phyloP scores from a whole-genome alignment of 1,140 invertebrate species.

The Leptinotarsa undecemlineata region DNA sequence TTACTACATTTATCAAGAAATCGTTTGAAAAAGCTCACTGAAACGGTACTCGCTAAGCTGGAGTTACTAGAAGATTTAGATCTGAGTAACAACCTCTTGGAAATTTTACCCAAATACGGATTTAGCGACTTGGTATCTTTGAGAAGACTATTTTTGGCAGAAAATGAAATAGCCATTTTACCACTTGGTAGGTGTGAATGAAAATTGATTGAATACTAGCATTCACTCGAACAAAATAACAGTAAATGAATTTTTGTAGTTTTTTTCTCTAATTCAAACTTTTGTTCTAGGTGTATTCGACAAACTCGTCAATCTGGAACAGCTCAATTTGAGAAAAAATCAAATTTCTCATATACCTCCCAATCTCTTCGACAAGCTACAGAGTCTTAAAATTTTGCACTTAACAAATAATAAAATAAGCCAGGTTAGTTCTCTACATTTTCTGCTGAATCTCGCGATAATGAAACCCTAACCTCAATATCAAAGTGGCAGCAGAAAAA shows the following conservation, averaged over 20 bases:
- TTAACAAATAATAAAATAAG: slow-evolving; percentile 53
- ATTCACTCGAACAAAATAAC: background rate
- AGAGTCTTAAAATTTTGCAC: slow-evolving; percentile 56
- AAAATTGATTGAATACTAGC: background rate
- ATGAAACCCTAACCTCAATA: too few relatives aligned
- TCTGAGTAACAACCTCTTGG: slow-evolving; percentile 59
- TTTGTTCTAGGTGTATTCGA: slow-evolving; percentile 55
- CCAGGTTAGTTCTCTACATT: slow-evolving; percentile 17
- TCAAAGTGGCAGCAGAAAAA: too few relatives aligned
- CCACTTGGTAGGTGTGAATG: slow-evolving; percentile 37
- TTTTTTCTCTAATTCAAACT: too few relatives aligned
- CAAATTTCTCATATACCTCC: slow-evolving; percentile 55
- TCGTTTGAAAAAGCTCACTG: slow-evolving; percentile 53
- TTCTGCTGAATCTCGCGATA: too few relatives aligned
- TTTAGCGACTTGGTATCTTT: slow-evolving; percentile 62
- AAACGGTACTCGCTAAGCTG: slow-evolving; percentile 53
- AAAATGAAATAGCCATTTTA: slow-evolving; percentile 58
- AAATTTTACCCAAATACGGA: slow-evolving; percentile 59
- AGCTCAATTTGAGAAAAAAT: slow-evolving; percentile 61
- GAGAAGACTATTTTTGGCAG: slow-evolving; percentile 63
- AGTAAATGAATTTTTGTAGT: too few relatives aligned
- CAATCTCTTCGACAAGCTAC: slow-evolving; percentile 56
- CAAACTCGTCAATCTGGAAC: slow-evolving; percentile 56
- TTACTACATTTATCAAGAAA: slow-evolving; percentile 71
- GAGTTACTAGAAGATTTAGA: slow-evolving; percentile 58